A percentile compares a stretch with the other conserved stretches of the same genome.
phyloP scores from a whole-genome alignment of 2,113 vertebrate genomes.

The Halichoeres trimaculatus region DNA sequence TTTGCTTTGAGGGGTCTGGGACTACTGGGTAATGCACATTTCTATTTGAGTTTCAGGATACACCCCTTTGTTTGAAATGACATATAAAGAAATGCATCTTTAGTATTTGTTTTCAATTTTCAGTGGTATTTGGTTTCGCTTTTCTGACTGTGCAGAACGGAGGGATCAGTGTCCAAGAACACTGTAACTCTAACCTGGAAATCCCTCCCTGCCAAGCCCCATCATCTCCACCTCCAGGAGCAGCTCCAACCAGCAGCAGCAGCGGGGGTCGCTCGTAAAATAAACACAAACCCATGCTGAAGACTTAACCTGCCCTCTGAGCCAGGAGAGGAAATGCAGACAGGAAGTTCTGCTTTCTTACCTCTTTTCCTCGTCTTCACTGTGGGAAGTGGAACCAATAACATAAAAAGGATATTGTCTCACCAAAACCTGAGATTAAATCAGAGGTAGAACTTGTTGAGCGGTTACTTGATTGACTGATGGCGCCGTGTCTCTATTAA shows the following conservation, averaged over 20 bases:
- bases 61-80: background rate
- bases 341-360: conserved; percentile 46
- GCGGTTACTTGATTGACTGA: conserved; percentile 59
- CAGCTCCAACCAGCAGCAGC: conserved; percentile 62
- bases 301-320: conserved; percentile 77
- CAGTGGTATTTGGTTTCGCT: background rate
- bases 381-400: conserved; percentile 40
- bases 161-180: conserved; percentile 32
- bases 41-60: background rate
- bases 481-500: conserved; percentile 30
- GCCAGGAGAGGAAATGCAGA: conserved; percentile 49
- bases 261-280: conserved; percentile 73
- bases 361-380: conserved; percentile 47
- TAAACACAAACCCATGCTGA: conserved; percentile 73
- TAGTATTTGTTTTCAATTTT: background rate
- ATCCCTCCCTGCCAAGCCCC: conserved; percentile 25
- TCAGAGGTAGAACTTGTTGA: conserved; percentile 57
- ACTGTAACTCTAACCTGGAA: conserved; percentile 57
- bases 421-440: conserved; percentile 50
- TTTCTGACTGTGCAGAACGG: background rate
- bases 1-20: too few species aligned
- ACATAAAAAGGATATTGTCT: conserved; percentile 59
- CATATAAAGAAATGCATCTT: background rate
- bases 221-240: conserved; percentile 63
- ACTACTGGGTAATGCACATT: background rate